Base-by-base conservation (phyloP, 1,140 invertebrate species). In the Diuraphis noxia region DNA sequence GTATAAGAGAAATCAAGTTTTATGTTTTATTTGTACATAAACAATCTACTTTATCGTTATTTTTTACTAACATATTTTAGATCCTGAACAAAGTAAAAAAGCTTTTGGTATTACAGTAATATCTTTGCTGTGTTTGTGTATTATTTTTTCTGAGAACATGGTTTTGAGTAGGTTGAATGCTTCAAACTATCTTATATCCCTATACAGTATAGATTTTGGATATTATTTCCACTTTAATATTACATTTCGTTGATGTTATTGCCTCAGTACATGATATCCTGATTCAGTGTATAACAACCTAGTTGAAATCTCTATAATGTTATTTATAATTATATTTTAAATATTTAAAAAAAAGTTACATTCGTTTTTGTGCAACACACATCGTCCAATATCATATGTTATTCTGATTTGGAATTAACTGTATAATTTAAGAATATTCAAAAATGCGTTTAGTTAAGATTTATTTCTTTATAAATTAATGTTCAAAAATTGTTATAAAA, bases 221-320 rank as follows among this genome's bases (percentile, higher is more conserved):
- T 63, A 63, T 63, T 63, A 63, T 63, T 63, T 63, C 4, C n/a
- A 63, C 56, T 63, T 63, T n/a, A 63, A 63, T n/a, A 63, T 63
- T n/a, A 63, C 10, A 63, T n/a, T n/a, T 63, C 0, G 30, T n/a
- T 63, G 30, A 25, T 63, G 30, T 0, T 30, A 63, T 63, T 63
- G 56, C 0, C 30, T 63, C 56, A n/a, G 10, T 10, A 30, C 30
- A 30, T 10, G 10, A 30, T n/a, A 10, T 4, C 30, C 30, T n/a
- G 0, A 10, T n/a, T n/a, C n/a, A 5, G 9, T 13, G 13, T 5
- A 13, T 63, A n/a, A n/a, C 9, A 19, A n/a, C 4, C 0, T 10
- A n/a, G 56, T n/a, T 13, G 30, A 1, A n/a, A 5, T 1, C 4
- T 13, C 10, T n/a, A 19, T 63, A n/a, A 30, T 63, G 25, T 63